Percentiles rank a stretch among this genome's conserved stretches.
phyloP scores from a whole-genome alignment of 2,797 vertebrate species.

The Setipinna tenuifilis region DNA sequence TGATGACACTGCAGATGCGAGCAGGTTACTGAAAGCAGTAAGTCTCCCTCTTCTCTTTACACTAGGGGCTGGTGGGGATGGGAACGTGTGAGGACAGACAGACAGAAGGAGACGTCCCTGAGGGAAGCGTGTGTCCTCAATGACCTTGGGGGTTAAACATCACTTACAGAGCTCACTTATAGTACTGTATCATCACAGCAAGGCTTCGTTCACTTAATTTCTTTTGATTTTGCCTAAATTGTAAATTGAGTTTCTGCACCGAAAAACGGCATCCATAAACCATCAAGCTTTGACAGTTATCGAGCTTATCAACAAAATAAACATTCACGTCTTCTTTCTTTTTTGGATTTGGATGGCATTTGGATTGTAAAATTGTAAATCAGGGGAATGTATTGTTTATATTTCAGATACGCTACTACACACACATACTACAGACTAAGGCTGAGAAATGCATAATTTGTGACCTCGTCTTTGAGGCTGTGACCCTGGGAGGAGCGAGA shows the following conservation, averaged over 20 bases:
- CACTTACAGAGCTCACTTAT: neutral
- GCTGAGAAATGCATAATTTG: neutral
- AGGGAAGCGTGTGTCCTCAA: neutral
- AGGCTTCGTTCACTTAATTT: neutral
- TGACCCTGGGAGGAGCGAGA: neutral
- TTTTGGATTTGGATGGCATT: no score
- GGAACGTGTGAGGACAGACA: neutral
- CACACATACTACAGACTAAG: neutral
- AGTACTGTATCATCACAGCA: neutral
- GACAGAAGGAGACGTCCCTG: neutral
- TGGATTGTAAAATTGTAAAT: neutral
- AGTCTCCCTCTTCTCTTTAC: neutral
- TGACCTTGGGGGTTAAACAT: neutral
- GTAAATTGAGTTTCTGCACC: no score
- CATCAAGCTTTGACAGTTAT: no score
- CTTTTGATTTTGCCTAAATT: neutral
- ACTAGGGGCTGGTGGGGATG: neutral
- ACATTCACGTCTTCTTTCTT: no score
- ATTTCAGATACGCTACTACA: no score
- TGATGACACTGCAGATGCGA: neutral
- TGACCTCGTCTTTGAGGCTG: slow-evolving; percentile 18
- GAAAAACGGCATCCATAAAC: no score
- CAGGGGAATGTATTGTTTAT: neutral
- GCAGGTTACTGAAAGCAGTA: neutral
- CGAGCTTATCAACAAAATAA: no score